Base-by-base conservation (phyloP, 1,140 invertebrate species). In the Agrypnia vestita region DNA sequence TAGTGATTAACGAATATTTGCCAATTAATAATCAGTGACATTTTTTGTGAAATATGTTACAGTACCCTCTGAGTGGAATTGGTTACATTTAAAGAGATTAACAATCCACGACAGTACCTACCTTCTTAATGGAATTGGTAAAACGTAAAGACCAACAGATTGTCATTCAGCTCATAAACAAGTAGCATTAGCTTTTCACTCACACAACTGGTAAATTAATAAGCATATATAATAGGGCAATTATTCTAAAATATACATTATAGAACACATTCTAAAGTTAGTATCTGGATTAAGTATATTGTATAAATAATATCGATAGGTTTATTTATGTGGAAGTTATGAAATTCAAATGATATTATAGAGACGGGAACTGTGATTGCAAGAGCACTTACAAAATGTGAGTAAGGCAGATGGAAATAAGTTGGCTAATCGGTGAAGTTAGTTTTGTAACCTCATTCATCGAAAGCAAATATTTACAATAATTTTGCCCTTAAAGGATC, bases 201-300 rank as follows among this genome's bases (percentile, higher is more conserved):
- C 69, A 72, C 69, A 80, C 78, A 83, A 82, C 76, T 82, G 74
- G 78, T 80, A 73, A 62, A 43, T 73, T 64, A 44, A 74, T 80
- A 80, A 80, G 78, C 49, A 76, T 82, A 82, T 74, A 76, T 73
- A 79, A 79, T 80, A 67, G 81, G 82, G 82, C 82, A 83, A 83
- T 83, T 80, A 83, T 83, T 83, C 82, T 83, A 83, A 83, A 83
- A 69, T 83, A 83, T 80, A 80, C 64, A 69, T 69, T 46, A 83
- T 83, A 83, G 79, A 83, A 72, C 51, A 83, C 78, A 83, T 83
- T 81, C 82, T 83, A 83, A 78, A 83, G 72, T 75, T 76, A 80
- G 80, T 80, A 73, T 82, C 74, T 79, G 77, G 76, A 74, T 75
- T 67, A 76, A 77, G 72, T 59, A 71, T 74, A 76, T 83, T 78